phyloP scores from a whole-genome alignment of 53 echinoderm and acorn worm genomes.

The Astropecten irregularis region DNA sequence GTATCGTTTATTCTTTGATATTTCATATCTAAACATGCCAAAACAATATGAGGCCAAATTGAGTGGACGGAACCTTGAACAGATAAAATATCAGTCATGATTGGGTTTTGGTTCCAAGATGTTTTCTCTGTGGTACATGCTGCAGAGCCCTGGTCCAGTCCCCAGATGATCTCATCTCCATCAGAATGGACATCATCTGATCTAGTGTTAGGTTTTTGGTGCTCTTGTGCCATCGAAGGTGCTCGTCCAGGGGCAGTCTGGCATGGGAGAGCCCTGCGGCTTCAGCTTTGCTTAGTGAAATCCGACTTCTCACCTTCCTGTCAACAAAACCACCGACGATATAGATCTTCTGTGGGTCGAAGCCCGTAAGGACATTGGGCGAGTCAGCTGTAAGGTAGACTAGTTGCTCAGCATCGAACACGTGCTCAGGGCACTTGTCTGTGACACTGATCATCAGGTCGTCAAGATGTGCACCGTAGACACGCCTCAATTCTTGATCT shows the following conservation, averaged over 20 bases:
- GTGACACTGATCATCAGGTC: slow-evolving; percentile 71
- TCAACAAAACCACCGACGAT: slow-evolving; percentile 90
- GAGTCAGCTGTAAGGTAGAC: slow-evolving; percentile 87
- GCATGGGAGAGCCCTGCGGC: slow-evolving; percentile 70
- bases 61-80: too few species aligned
- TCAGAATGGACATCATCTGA: slow-evolving; percentile 60
- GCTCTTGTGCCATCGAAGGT: slow-evolving; percentile 76
- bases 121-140: slow-evolving; percentile 87
- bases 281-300: slow-evolving; percentile 78
- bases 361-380: slow-evolving; percentile 69
- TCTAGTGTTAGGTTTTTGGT: slow-evolving; percentile 86
- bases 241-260: slow-evolving; percentile 80
- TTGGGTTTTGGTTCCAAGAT: slow-evolving; percentile 53
- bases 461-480: slow-evolving; percentile 24
- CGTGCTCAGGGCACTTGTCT: slow-evolving; percentile 55
- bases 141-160: slow-evolving; percentile 81
- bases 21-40: background rate
- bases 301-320: slow-evolving; percentile 53
- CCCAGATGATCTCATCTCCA: slow-evolving; percentile 58
- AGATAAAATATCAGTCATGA: background rate
- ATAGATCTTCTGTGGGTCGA: slow-evolving; percentile 68
- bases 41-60: too few species aligned
- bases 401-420: slow-evolving; percentile 65
- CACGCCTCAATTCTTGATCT: slow-evolving; percentile 64
- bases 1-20: too few species aligned